Percentiles rank a stretch among this genome's conserved stretches.
Conservation (phyloP, 2,113 vertebrate genomes). For the Sinocyclocheilus maitianheensis region DNA sequence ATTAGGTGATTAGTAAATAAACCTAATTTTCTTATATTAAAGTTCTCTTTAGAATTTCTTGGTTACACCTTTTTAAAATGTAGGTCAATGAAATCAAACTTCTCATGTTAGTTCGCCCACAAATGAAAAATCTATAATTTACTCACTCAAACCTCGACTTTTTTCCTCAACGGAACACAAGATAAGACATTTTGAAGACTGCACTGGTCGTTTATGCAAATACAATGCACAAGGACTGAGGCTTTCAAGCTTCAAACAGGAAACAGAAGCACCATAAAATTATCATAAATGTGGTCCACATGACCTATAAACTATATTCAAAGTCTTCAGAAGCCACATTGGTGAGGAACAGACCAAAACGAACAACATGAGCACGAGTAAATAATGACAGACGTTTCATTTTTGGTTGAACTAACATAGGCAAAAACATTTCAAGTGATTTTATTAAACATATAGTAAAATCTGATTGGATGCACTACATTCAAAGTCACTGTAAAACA, state of each 20-base stretch:
- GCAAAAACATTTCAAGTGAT: neutral
- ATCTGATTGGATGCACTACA: too few species aligned
- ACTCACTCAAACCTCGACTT: neutral
- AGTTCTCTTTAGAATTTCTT: constrained; percentile 20
- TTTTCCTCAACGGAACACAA: neutral
- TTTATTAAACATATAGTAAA: neutral
- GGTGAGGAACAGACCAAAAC: neutral
- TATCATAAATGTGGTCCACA: neutral
- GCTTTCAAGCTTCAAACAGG: neutral
- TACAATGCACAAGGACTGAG: neutral
- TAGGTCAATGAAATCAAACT: constrained; percentile 37
- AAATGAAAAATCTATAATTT: too few species aligned
- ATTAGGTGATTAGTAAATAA: constrained; percentile 49
- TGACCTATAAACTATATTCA: neutral
- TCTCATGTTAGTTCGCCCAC: neutral
- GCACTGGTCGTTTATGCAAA: neutral
- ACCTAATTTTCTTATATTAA: constrained; percentile 42
- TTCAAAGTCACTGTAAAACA: too few species aligned
- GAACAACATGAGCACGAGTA: neutral
- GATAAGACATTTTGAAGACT: neutral
- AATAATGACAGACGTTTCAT: neutral
- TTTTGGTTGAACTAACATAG: neutral
- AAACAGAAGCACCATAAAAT: neutral
- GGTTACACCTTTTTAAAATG: constrained; percentile 30
- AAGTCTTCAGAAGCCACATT: neutral